A percentile compares a stretch with the other conserved stretches of the same genome.
Evolutionary conservation across 92 coral and sea anemone species (phyloP).

Genomic region (Zoanthus solanderi): DNA sequence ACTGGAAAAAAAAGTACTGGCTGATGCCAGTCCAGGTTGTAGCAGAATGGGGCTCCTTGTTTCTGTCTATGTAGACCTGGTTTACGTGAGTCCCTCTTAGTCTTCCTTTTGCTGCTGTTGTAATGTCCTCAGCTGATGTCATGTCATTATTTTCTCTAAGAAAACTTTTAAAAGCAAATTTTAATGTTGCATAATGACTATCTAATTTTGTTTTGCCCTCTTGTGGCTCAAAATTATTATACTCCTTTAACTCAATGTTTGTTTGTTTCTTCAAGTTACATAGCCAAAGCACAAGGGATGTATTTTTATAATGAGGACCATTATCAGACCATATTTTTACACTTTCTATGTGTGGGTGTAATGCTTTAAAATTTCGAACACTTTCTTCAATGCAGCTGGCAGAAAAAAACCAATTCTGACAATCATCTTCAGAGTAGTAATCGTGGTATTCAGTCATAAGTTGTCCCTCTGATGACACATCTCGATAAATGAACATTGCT

Average conservation of each 20-base stretch:
- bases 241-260: slow-evolving; percentile 37
- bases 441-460: slow-evolving; percentile 55
- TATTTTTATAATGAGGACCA: slow-evolving; percentile 74
- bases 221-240: slow-evolving; percentile 65
- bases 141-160: slow-evolving; percentile 53
- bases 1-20: slow-evolving; percentile 27
- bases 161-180: slow-evolving; percentile 56
- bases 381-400: slow-evolving; percentile 63
- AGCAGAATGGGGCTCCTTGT: slow-evolving; percentile 43
- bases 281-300: slow-evolving; percentile 54
- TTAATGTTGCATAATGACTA: slow-evolving; percentile 63
- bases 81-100: slow-evolving; percentile 74
- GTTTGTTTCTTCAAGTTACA: slow-evolving; percentile 16
- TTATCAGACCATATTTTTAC: slow-evolving; percentile 71
- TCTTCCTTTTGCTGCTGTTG: slow-evolving; percentile 45
- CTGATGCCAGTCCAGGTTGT: slow-evolving; percentile 63
- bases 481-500: slow-evolving; percentile 56
- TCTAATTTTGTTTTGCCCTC: slow-evolving; percentile 73
- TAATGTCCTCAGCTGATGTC: slow-evolving; percentile 51
- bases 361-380: slow-evolving; percentile 37
- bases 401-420: slow-evolving; percentile 66
- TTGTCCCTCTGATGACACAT: slow-evolving; percentile 32
- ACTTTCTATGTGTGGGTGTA: slow-evolving; percentile 31
- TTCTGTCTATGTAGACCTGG: slow-evolving; percentile 52
- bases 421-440: slow-evolving; percentile 53